Conservation (phyloP, 2,888 invertebrate species). For the Smittia aterrima region DNA sequence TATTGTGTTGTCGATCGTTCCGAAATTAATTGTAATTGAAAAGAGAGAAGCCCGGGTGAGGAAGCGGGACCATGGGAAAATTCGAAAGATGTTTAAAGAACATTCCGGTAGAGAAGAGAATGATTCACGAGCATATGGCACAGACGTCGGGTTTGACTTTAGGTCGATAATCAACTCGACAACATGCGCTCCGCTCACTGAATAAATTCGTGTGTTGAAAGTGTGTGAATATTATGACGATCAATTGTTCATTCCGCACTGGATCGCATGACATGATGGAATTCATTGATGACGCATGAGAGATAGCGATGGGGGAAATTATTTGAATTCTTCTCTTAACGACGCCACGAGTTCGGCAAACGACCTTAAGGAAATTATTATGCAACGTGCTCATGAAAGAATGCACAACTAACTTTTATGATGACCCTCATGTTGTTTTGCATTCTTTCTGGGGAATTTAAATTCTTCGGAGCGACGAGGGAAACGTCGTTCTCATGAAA, state of each 20-base stretch:
- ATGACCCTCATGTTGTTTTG: not conserved
- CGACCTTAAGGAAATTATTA: not conserved
- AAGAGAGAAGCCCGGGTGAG: not conserved
- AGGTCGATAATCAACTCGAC: not conserved
- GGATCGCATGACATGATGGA: not conserved
- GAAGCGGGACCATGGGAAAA: constrained; percentile 29
- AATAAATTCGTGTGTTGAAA: constrained; percentile 33
- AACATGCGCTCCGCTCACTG: not conserved
- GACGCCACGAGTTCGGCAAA: constrained; percentile 24
- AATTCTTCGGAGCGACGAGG: too few relatives aligned
- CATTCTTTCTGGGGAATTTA: too few relatives aligned
- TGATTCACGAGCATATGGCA: constrained; percentile 36
- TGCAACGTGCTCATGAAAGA: not conserved
- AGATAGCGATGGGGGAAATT: constrained; percentile 13
- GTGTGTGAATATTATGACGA: constrained; percentile 24
- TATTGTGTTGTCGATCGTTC: constrained; percentile 15
- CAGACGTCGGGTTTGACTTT: constrained; percentile 31
- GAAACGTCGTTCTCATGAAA: too few relatives aligned
- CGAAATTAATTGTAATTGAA: constrained; percentile 40
- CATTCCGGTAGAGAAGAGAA: constrained; percentile 34
- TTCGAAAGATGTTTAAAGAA: constrained; percentile 21
- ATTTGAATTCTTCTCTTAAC: constrained; percentile 21
- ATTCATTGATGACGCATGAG: not conserved
- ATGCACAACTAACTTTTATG: not conserved
- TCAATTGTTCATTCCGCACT: constrained; percentile 10